These are phyloP conservation scores for Hyalella azteca DNA, from an alignment of 2,888 invertebrate species.

Conservation along the genomic window DNA sequence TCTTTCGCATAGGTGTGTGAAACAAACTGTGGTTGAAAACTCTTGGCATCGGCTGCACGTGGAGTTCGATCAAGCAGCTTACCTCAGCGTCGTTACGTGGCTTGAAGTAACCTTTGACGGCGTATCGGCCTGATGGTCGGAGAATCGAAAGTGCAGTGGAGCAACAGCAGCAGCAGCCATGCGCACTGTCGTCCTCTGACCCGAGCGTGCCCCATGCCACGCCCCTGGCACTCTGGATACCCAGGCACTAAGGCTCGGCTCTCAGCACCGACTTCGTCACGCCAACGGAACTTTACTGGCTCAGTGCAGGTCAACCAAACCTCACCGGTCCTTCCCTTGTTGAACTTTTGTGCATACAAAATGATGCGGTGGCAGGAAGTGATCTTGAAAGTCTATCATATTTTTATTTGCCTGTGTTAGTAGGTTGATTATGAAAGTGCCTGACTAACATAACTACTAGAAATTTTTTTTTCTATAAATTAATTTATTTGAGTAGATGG, in stretches of 20 bases:
- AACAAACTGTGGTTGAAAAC: too few species aligned
- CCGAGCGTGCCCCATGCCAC: slow-evolving; percentile 21
- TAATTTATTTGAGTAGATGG: too few species aligned
- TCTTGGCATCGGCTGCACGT: too few species aligned
- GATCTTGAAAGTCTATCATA: too few species aligned
- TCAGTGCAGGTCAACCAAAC: slow-evolving; percentile 10
- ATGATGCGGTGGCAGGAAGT: too few species aligned
- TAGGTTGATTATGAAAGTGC: too few species aligned
- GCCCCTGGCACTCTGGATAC: slow-evolving; percentile 19
- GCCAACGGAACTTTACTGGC: background rate
- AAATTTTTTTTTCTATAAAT: too few species aligned
- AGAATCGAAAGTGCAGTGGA: slow-evolving; percentile 33
- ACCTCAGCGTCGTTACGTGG: background rate
- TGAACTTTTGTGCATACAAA: too few species aligned
- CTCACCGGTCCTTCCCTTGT: too few species aligned
- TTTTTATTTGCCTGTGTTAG: too few species aligned
- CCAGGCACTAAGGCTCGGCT: slow-evolving; percentile 12
- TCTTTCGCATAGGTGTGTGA: too few species aligned
- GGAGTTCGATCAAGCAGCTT: background rate
- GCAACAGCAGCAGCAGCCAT: background rate
- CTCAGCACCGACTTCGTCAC: background rate
- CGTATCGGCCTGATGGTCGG: background rate
- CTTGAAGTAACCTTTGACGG: slow-evolving; percentile 21
- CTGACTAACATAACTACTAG: too few species aligned
- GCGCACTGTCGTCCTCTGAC: slow-evolving; percentile 27